Conservation (phyloP, 2,797 vertebrate species). For the Dicrostonyx torquatus region DNA sequence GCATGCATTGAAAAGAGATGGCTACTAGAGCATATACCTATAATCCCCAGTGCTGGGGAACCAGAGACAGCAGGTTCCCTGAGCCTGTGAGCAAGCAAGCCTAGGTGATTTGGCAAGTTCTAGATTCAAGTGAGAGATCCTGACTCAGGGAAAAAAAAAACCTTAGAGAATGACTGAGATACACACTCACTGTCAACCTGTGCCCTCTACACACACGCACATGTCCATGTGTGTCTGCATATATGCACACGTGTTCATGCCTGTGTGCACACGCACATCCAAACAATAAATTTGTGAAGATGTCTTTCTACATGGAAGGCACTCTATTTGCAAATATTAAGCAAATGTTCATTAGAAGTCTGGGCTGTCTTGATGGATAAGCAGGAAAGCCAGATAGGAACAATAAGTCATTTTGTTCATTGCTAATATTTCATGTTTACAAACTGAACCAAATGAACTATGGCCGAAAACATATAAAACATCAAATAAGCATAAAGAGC, state of each 20-base stretch:
- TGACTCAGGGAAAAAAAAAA: not conserved
- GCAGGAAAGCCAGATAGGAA: not conserved
- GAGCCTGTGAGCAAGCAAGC: not conserved
- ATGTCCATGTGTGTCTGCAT: not conserved
- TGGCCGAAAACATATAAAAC: not conserved
- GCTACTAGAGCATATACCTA: not conserved
- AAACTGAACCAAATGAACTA: slow-evolving; percentile 26
- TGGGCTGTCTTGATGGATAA: not conserved
- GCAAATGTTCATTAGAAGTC: not conserved
- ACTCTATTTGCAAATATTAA: not conserved
- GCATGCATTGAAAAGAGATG: not conserved
- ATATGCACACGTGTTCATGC: too few species aligned
- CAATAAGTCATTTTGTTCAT: slow-evolving; percentile 20
- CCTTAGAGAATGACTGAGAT: not conserved
- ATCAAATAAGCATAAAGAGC: slow-evolving; percentile 13
- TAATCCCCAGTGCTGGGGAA: not conserved
- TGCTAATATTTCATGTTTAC: not conserved
- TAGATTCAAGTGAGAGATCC: not conserved
- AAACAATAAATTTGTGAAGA: not conserved
- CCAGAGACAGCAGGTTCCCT: not conserved
- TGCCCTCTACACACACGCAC: not conserved
- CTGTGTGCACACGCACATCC: not conserved
- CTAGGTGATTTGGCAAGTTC: not conserved
- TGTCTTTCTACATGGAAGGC: not conserved
- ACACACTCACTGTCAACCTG: not conserved